Percentiles rank a stretch among this genome's conserved stretches.
phyloP scores from a whole-genome alignment of 2,113 vertebrate species.

The Leptobrachium ailaonicum region DNA sequence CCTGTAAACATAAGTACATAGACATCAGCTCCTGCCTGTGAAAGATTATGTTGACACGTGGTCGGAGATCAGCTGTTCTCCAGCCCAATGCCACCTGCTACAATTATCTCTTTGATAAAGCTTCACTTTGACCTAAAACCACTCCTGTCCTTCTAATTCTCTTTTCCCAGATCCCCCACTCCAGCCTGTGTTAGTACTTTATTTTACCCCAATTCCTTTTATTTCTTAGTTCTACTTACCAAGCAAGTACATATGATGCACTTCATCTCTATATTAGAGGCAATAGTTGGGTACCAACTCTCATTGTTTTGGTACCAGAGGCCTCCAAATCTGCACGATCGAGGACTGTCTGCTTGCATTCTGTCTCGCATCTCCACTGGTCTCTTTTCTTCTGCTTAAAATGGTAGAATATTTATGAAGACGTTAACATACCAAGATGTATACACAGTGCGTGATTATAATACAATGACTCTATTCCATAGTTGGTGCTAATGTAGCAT shows the following conservation, averaged over 20 bases:
- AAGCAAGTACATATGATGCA: slow-evolving; percentile 98
- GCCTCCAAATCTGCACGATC: slow-evolving; percentile 90
- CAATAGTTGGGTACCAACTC: slow-evolving; percentile 90
- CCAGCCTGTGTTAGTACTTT: too few species aligned
- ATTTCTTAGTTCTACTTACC: slow-evolving; percentile 71
- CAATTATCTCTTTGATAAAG: neutral
- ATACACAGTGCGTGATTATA: too few species aligned
- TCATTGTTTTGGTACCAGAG: slow-evolving; percentile 92
- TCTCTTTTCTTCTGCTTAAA: slow-evolving; percentile 64
- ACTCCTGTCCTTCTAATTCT: neutral
- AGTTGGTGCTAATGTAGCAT: too few species aligned
- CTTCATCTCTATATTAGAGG: slow-evolving; percentile 92
- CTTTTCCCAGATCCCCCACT: neutral
- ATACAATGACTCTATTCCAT: too few species aligned
- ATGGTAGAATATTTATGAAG: neutral
- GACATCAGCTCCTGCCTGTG: neutral
- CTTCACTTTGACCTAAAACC: neutral
- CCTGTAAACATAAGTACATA: slow-evolving; percentile 58
- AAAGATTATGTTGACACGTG: neutral
- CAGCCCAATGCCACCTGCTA: neutral
- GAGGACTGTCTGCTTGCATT: slow-evolving; percentile 88
- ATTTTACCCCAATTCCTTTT: neutral
- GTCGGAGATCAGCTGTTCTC: neutral
- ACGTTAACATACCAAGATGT: too few species aligned
- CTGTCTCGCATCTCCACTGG: slow-evolving; percentile 75